Evolutionary conservation across 2,113 vertebrate genomes (phyloP).

Genomic region (Petrocephalus microphthalmus): DNA sequence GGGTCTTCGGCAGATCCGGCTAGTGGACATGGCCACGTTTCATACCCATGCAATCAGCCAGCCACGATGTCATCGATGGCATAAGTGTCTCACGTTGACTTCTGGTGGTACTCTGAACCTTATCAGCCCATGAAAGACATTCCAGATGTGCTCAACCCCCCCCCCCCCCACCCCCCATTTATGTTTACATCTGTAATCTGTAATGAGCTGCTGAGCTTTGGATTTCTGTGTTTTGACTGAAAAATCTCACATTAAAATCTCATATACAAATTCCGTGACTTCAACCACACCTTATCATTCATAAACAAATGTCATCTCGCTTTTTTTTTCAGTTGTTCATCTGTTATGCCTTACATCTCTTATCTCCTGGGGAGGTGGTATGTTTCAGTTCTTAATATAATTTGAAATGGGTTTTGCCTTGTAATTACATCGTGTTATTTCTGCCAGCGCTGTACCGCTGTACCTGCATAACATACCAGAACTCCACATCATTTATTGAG

Average conservation of each 20-base stretch:
- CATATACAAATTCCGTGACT: neutral
- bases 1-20: neutral
- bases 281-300: neutral
- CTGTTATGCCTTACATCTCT: neutral
- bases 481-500: neutral
- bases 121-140: neutral
- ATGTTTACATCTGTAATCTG: constrained; percentile 1
- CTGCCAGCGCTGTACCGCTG: neutral
- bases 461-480: neutral
- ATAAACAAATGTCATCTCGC: neutral
- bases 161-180: neutral
- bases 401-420: neutral
- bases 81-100: neutral
- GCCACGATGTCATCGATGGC: neutral
- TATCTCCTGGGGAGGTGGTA: neutral
- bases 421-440: neutral
- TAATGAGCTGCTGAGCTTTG: neutral
- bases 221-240: neutral
- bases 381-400: neutral
- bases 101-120: neutral
- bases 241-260: constrained; percentile 3
- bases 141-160: neutral
- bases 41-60: neutral
- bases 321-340: neutral
- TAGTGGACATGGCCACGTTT: neutral